A percentile compares a stretch with the other conserved stretches of the same genome.
These are phyloP conservation scores for Diprion similis DNA, from an alignment of 1,140 invertebrate genomes.

Conservation along the genomic window DNA sequence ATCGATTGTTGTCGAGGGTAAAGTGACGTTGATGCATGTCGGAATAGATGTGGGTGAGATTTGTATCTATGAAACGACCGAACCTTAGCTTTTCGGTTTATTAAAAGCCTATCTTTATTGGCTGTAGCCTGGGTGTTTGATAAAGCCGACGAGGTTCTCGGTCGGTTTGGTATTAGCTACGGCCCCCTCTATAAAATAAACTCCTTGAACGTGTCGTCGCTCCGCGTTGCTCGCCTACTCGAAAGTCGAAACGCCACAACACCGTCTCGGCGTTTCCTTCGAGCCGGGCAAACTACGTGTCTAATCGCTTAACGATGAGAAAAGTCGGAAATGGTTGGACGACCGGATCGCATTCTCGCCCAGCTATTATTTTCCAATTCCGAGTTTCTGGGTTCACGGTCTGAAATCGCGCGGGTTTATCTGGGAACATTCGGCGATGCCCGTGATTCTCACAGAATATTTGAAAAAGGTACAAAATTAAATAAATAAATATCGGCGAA, in stretches of 20 bases:
- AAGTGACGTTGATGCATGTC: too few species aligned
- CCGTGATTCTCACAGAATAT: too few species aligned
- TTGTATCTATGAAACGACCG: neutral
- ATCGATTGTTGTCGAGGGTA: too few species aligned
- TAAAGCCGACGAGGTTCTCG: constrained; percentile 10
- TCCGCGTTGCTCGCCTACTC: neutral
- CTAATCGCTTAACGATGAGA: constrained; percentile 49
- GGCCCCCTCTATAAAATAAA: constrained; percentile 11
- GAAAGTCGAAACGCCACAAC: too few species aligned
- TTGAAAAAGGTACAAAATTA: too few species aligned
- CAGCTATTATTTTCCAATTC: constrained; percentile 25
- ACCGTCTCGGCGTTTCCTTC: neutral
- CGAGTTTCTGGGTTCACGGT: neutral
- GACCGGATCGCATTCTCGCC: constrained; percentile 26
- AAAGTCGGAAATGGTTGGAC: constrained; percentile 30
- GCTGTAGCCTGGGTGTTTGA: neutral
- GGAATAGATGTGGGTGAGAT: too few species aligned
- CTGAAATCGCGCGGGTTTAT: too few species aligned
- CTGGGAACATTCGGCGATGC: too few species aligned
- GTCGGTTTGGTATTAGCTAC: neutral
- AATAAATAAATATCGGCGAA: too few species aligned
- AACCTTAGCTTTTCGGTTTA: neutral
- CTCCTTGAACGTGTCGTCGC: neutral
- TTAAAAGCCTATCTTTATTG: constrained; percentile 3
- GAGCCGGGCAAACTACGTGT: constrained; percentile 12